Base-by-base conservation (phyloP, 2,888 invertebrate species). In the Caenorhabditis macrosperma region DNA sequence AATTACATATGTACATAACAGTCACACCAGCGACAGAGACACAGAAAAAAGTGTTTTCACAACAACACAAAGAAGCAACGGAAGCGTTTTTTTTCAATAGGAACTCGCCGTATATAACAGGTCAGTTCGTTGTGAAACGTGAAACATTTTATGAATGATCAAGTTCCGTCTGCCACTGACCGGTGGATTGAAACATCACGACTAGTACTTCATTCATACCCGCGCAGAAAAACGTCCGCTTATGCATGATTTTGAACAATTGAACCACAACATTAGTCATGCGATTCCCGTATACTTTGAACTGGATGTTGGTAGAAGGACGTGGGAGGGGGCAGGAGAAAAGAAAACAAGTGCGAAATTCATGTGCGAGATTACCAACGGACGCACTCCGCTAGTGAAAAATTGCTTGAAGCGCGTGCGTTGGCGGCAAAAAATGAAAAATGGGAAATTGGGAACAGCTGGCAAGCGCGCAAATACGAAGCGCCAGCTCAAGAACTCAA, bases 181-280 rank as follows among this genome's bases (percentile, higher is more conserved):
- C 59, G 44, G 30, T 50, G 15, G 24, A 64, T n/a, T 48, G 59
- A 33, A 33, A 50, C 57, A 74, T 64, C 64, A 52, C 63, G 50
- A 64, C 64, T 50, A 74, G 38, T 72, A 35, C 54, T 64, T 64
- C 64, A 64, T 66, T 74, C 74, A 74, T 41, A 20, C 57, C 64
- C 63, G 26, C 63, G 55, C 41, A 46, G 50, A 48, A 60, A 33
- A 44, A 24, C 60, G 50, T 54, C 44, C 33, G 61, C 61, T 64
- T 64, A 74, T 64, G 64, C 64, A 74, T 74, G 74, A 59, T 74
- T 64, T 59, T 63, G 63, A 57, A 63, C 63, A 63, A 63, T 74
- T 48, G 35, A 74, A 74, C 57, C 57, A 54, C 54, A 54, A 57
- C 41, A 64, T 74, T 72, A 48, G 48, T 74, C 64, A 74, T 64